Base-by-base conservation (phyloP, 64 coral and sea anemone species). In the Porites australiensis region DNA sequence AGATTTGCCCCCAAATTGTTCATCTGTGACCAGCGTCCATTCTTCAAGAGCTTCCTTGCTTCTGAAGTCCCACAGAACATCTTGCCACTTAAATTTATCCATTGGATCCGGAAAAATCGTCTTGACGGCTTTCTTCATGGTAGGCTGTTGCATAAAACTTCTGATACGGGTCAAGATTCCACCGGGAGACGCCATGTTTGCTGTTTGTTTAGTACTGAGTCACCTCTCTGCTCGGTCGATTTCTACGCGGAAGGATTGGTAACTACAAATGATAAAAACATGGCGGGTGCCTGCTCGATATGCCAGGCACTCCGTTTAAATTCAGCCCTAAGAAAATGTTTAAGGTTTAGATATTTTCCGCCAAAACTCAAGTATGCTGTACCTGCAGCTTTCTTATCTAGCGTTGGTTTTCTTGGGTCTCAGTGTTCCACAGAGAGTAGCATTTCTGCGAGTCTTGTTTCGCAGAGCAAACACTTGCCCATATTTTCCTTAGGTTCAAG, bases 1-100 rank as follows among this genome's bases (percentile, higher is more conserved):
- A 13, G 98, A 99, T 81, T 93, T 68, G 3, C 98, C 98, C 46
- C 94, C 98, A 86, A 99, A 96, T 44, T 96, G 88, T 44, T 99
- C 90, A 86, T 99, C 98, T 60, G 94, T 95, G 3, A 96, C 90
- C 8, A 88, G 80, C 9, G 87, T 92, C 94, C 94, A 99, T 18
- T 94, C 68, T 19, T 99, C 92, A 4, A 90, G 57, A 10, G 88
- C 82, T 69, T 88, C 88, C 46, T 79, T 49, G n/a, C 92, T 91
- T 23, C 88, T 96, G 44, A 99, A 99, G 74, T 96, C 88, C 91
- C 98, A 96, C 50, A 99, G 51, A 83, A 99, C 91, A 70, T 91
- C 77, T 46, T 96, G 88, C 22, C 90, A 90, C 53, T 92, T 93
- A 14, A 94, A 98, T 16, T 94, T 81, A 51, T 94, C 83, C 95